Conservation (phyloP, 2,113 vertebrate species). For the Dasyornis broadbenti region DNA sequence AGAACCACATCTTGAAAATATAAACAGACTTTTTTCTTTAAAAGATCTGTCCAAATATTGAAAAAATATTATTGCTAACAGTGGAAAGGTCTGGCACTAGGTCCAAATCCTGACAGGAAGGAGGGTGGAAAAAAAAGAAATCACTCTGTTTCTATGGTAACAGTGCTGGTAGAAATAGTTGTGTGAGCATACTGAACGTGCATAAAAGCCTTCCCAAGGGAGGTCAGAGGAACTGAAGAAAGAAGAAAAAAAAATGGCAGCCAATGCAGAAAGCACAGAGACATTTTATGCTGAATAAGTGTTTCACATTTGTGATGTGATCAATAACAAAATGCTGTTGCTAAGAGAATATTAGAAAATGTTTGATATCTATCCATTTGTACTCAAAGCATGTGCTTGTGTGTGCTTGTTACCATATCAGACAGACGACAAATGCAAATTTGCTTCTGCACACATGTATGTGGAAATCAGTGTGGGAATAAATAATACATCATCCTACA, state of each 20-base stretch:
- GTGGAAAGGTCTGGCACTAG: slow-evolving; percentile 65
- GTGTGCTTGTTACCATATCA: background rate
- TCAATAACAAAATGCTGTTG: background rate
- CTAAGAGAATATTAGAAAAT: background rate
- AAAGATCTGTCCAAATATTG: slow-evolving; percentile 68
- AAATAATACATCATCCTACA: background rate
- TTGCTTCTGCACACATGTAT: background rate
- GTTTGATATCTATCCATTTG: background rate
- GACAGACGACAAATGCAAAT: background rate
- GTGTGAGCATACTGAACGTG: slow-evolving; percentile 75
- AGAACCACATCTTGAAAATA: slow-evolving; percentile 32
- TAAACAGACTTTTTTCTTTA: slow-evolving; percentile 47
- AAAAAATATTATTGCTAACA: slow-evolving; percentile 63
- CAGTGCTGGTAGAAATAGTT: slow-evolving; percentile 69
- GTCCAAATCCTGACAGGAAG: slow-evolving; percentile 52
- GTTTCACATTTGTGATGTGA: slow-evolving; percentile 8
- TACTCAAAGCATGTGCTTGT: background rate
- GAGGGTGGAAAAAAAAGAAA: background rate
- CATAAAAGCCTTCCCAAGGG: slow-evolving; percentile 74
- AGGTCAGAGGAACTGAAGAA: slow-evolving; percentile 62
- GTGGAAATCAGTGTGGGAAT: background rate
- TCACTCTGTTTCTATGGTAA: slow-evolving; percentile 72
- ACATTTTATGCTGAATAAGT: slow-evolving; percentile 66
- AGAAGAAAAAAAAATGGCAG: slow-evolving; percentile 2
- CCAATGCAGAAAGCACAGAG: slow-evolving; percentile 2